These are phyloP conservation scores for Polietes domitor DNA, from an alignment of 2,888 invertebrate species.

Conservation along the genomic window DNA sequence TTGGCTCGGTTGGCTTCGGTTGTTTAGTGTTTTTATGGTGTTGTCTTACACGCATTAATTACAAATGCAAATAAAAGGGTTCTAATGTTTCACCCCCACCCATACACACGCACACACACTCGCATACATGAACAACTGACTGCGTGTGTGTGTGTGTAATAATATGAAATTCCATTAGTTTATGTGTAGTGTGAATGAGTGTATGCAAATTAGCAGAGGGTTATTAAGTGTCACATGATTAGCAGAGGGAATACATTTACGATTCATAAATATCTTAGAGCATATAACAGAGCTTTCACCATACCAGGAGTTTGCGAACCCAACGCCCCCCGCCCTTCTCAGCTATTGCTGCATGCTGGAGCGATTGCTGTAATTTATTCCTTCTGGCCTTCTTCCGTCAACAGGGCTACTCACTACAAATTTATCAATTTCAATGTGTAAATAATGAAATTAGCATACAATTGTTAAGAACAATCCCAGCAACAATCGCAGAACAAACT, in stretches of 20 bases:
- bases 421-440: constrained; percentile 47
- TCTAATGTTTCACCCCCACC: constrained; percentile 51
- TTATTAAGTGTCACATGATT: constrained; percentile 63
- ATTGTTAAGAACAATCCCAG: background rate
- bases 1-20: background rate
- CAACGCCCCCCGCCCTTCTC: background rate
- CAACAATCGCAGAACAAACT: constrained; percentile 23
- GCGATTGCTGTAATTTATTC: background rate
- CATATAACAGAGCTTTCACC: constrained; percentile 25
- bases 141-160: constrained; percentile 20
- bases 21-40: constrained; percentile 64
- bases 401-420: constrained; percentile 17
- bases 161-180: constrained; percentile 61
- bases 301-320: background rate
- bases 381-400: background rate
- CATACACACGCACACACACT: background rate
- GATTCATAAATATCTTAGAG: constrained; percentile 62
- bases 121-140: background rate
- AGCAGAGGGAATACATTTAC: constrained; percentile 56
- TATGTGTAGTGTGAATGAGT: constrained; percentile 21
- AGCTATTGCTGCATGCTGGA: too few species aligned
- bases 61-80: constrained; percentile 66
- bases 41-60: constrained; percentile 65
- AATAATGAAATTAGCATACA: constrained; percentile 51
- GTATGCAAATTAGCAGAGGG: constrained; percentile 52